A percentile compares a stretch with the other conserved stretches of the same genome.
phyloP scores from a whole-genome alignment of 2,797 vertebrate species.

The Gobio occitaniae region DNA sequence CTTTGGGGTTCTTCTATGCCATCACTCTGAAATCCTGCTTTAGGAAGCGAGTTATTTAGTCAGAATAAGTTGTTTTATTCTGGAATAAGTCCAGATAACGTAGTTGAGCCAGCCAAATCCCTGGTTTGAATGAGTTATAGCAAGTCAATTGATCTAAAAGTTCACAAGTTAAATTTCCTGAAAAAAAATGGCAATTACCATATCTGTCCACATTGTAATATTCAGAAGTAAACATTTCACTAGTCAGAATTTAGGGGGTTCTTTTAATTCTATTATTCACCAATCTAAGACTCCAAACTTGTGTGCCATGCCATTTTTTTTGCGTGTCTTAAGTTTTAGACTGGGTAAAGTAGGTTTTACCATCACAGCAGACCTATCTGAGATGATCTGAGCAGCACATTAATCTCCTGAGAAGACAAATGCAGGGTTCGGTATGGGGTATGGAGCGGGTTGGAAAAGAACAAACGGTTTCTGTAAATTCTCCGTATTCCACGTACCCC shows the following conservation, averaged over 20 bases:
- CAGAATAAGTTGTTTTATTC: not conserved
- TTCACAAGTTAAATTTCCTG: not conserved
- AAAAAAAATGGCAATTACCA: conserved; percentile 3
- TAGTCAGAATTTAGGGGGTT: not conserved
- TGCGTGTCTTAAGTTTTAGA: not conserved
- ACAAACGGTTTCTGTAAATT: conserved; percentile 1
- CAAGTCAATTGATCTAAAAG: not conserved
- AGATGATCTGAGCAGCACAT: conserved; percentile 41
- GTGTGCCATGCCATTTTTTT: not conserved
- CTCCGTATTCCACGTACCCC: conserved; percentile 44
- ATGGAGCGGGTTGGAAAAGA: not conserved
- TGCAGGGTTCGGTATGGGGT: not conserved
- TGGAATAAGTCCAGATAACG: not conserved
- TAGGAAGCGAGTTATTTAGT: not conserved
- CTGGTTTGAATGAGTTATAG: not conserved
- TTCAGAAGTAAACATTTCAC: conserved; percentile 7
- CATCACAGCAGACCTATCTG: conserved; percentile 32
- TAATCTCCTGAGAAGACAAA: conserved; percentile 47
- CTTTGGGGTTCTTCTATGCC: not conserved
- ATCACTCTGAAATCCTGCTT: not conserved
- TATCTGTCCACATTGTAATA: not conserved
- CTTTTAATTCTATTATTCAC: not conserved
- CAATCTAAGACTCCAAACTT: not conserved
- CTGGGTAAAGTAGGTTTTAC: conserved; percentile 10
- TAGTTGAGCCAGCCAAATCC: not conserved